Percentiles rank a stretch among this genome's conserved stretches.
Conservation (phyloP, 2,888 invertebrate species). For the Sipha maydis region DNA sequence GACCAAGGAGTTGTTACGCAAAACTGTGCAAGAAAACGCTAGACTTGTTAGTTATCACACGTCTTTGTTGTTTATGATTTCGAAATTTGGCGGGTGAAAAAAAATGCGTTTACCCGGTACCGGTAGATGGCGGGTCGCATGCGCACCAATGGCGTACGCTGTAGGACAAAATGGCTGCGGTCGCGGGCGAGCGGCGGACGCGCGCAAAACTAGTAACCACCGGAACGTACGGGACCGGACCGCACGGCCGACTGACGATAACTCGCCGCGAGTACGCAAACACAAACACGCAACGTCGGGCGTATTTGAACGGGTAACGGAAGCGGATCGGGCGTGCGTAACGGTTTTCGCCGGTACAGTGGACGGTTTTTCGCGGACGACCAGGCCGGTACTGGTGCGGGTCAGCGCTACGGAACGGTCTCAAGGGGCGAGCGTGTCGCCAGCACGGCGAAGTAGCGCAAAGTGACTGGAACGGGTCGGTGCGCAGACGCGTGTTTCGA, state of each 20-base stretch:
- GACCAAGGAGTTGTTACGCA: too few relatives aligned
- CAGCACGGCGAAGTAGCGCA: conserved; percentile 37
- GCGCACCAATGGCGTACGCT: conserved; percentile 29
- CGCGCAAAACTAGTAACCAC: conserved; percentile 43
- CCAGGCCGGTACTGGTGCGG: background rate
- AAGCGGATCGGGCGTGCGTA: background rate
- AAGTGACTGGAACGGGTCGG: conserved; percentile 54
- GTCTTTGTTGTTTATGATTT: background rate
- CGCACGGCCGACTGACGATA: background rate
- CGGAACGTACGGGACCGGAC: conserved; percentile 40
- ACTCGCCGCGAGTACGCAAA: background rate
- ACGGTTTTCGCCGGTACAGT: background rate
- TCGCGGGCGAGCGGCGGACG: background rate
- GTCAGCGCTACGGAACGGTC: background rate
- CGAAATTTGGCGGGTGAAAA: conserved; percentile 35
- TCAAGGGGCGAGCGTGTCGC: conserved; percentile 19
- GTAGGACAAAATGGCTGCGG: conserved; percentile 28
- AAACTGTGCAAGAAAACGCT: too few relatives aligned
- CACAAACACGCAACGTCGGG: background rate
- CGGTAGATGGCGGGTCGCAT: conserved; percentile 40
- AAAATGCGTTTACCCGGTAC: background rate
- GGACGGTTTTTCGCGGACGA: conserved; percentile 21
- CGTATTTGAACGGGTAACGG: background rate
- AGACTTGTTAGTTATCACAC: too few relatives aligned
- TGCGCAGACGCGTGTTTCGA: conserved; percentile 60